phyloP scores from a whole-genome alignment of 2,888 invertebrate genomes.

The Netelia virgata region DNA sequence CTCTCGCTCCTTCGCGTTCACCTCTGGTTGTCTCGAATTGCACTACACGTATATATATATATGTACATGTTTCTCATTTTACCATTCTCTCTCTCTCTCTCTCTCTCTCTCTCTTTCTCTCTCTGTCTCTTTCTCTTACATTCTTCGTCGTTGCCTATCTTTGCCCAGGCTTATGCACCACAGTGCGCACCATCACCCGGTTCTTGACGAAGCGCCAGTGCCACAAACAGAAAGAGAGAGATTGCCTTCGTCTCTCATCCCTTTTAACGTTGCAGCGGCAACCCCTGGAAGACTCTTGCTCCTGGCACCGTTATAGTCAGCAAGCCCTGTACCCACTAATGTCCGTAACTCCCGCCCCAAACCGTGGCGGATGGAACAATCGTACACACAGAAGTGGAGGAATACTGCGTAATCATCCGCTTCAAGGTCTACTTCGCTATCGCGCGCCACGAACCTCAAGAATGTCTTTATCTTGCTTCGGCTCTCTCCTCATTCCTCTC shows the following conservation, averaged over 20 bases:
- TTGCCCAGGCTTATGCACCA: slow-evolving; percentile 63
- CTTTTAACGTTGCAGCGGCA: slow-evolving; percentile 38
- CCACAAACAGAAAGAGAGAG: slow-evolving; percentile 11
- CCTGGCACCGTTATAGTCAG: slow-evolving; percentile 54
- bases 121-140: background rate
- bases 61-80: slow-evolving; percentile 58
- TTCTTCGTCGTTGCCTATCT: slow-evolving; percentile 45
- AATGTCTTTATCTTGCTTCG: slow-evolving; percentile 47
- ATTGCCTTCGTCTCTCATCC: slow-evolving; percentile 45
- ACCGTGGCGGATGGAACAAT: slow-evolving; percentile 13
- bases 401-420: slow-evolving; percentile 53
- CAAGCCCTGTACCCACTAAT: slow-evolving; percentile 22
- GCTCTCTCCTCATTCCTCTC: slow-evolving; percentile 23
- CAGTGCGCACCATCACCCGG: slow-evolving; percentile 65
- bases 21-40: slow-evolving; percentile 12
- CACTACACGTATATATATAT: background rate
- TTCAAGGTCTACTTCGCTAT: slow-evolving; percentile 39
- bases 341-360: background rate
- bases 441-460: slow-evolving; percentile 21
- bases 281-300: slow-evolving; percentile 30
- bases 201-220: slow-evolving; percentile 59
- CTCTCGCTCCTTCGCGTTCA: slow-evolving; percentile 38
- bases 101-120: too few species aligned
- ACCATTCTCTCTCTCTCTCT: background rate
- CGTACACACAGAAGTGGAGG: slow-evolving; percentile 34